These are phyloP conservation scores for Chromis chromis DNA, from an alignment of 2,797 vertebrate species.

Conservation along the genomic window DNA sequence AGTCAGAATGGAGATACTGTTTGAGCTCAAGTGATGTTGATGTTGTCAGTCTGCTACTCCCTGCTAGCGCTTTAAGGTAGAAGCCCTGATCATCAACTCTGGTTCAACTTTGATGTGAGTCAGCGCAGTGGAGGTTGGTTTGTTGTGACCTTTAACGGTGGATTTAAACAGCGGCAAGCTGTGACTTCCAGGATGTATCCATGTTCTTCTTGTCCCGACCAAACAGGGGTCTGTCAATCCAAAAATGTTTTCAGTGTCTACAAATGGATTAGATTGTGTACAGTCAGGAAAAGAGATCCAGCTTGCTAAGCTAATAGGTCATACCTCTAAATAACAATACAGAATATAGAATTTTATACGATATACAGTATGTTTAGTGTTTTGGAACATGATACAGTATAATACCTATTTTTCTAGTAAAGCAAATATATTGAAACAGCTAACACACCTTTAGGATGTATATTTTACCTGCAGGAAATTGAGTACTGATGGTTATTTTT, in stretches of 20 bases:
- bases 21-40: constrained; percentile 7
- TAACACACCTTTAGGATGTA: not conserved
- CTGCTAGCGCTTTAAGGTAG: constrained; percentile 34
- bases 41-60: constrained; percentile 17
- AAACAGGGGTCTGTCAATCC: too few species aligned
- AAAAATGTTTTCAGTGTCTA: not conserved
- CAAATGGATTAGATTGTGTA: not conserved
- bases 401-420: constrained; percentile 42
- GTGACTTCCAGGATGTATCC: constrained; percentile 5
- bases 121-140: not conserved
- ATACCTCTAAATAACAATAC: not conserved
- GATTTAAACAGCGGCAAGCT: constrained; percentile 10
- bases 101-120: constrained; percentile 27
- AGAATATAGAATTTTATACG: constrained; percentile 26
- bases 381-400: constrained; percentile 30
- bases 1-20: constrained; percentile 3
- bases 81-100: constrained; percentile 21
- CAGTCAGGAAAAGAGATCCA: constrained; percentile 14
- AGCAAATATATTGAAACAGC: constrained; percentile 5
- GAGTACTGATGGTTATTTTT: not conserved
- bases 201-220: not conserved
- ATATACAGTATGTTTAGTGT: constrained; percentile 31
- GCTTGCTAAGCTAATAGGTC: constrained; percentile 32
- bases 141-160: constrained; percentile 28
- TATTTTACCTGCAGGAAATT: constrained; percentile 16